Base-by-base conservation (phyloP, 2,888 invertebrate species). In the Polydrusus cervinus region DNA sequence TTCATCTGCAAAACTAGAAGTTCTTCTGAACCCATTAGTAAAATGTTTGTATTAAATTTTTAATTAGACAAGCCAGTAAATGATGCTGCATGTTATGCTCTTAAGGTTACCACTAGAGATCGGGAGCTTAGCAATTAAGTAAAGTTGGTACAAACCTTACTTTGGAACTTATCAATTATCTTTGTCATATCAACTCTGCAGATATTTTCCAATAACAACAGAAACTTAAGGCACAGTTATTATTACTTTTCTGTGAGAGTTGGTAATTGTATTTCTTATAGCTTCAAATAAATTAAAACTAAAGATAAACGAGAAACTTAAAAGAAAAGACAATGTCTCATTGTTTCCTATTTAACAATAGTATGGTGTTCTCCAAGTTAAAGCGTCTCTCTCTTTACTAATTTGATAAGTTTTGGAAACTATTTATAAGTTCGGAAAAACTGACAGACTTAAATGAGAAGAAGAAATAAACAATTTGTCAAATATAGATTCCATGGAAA, bases 201-300 rank as follows among this genome's bases (percentile, higher is more conserved):
- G 11, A 51, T 0, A n/a, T 20, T 51, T 51, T 20, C 20, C 3
- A 51, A 13, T 9, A 20, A 18, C 11, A 11, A 6, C 51, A 13
- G 6, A 10, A 51, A 20, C 51, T 51, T 20, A 1, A 13, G 18
- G 9, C 49, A 18, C 7, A 20, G 8, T 51, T 20, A 20, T 51
- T 51, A 51, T 51, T 51, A 18, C 51, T 10, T 51, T 51, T 20
- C 51, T 51, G 20, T 11, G 11, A 51, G 51, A 51, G 11, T 51
- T 51, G 11, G 18, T 62, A 71, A 71, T 51, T 20, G n/a, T 49
- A 14, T 70, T 62, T 62, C 34, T 40, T 61, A 47, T 64, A 71
- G 62, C 62, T 71, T 62, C 53, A 61, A 38, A 49, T 47, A 11
- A 64, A 60, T 62, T 62, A 62, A 71, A 70, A 71, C n/a, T 18